Evolutionary conservation across 2,797 vertebrate species (phyloP), one percentile per base, ranked within the genome.

Genomic region (Thripadectes ignobilis): DNA sequence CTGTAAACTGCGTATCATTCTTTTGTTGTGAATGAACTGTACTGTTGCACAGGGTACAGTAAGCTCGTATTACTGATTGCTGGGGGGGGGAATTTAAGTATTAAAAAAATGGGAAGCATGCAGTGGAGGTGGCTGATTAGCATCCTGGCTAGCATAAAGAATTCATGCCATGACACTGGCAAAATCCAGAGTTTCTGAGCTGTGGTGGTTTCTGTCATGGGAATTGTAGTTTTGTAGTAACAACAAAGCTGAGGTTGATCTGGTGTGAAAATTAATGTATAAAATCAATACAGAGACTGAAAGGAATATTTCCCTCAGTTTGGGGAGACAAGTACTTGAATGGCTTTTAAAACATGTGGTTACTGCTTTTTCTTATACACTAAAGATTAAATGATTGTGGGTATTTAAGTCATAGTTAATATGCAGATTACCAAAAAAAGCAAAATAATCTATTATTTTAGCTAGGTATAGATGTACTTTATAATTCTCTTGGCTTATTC

Each of bases 71-170:
- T 94, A 89, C 89, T 91, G 38, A 8, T 46, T 84, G 57, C 59
- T 80, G 83, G 43, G n/a, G 43, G n/a, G 61, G 36, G 48, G 36
- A 88, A 75, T 94, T 84, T 58, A 67, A 62, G 45, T 41, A 83
- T 79, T 92, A 62, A 92, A 92, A 79, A 93, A 71, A 85, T 48
- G 54, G 65, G 36, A 89, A 78, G 89, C 68, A 72, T 88, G 76
- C 83, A 54, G 29, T 91, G 39, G 63, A 88, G 88, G 36, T 92
- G 59, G 21, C 69, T 82, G 38, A 30, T 79, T 9, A 90, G 39
- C 48, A 43, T 82, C 57, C 57, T 63, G 54, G 41, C 75, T 71
- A 59, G 27, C 29, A 39, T 43, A 49, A 83, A 80, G n/a, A 10
- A 13, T 88, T 83, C 0, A 1, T 83, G 48, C 29, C 32, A 18